Percentiles rank a stretch among this genome's conserved stretches.
phyloP scores from a whole-genome alignment of 1,140 invertebrate genomes.

The Aphelenchoides besseyi region DNA sequence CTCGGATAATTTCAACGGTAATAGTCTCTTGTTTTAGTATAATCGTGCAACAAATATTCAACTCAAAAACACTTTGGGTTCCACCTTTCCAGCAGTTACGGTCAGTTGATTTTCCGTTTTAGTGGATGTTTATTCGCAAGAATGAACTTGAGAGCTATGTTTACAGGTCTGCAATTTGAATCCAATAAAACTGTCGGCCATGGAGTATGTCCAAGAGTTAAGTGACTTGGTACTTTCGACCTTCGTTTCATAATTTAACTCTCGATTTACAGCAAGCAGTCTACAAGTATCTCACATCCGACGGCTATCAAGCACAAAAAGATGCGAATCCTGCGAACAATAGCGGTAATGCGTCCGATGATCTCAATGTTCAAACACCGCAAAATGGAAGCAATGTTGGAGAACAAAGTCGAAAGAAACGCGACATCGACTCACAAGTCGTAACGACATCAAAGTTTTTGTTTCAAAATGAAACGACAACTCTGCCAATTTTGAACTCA shows the following conservation, averaged over 20 bases:
- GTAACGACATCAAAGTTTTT: not conserved
- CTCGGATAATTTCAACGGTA: constrained; percentile 10
- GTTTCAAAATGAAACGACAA: not conserved
- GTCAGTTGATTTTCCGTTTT: not conserved
- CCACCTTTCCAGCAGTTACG: constrained; percentile 1
- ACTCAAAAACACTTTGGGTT: constrained; percentile 8
- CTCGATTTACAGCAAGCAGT: constrained; percentile 17
- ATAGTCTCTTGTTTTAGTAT: constrained; percentile 6
- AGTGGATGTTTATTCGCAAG: no score
- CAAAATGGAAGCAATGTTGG: not conserved
- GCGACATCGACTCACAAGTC: not conserved
- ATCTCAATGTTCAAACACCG: not conserved
- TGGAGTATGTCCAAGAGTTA: constrained; percentile 16
- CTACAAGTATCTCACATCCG: constrained; percentile 20
- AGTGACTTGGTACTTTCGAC: constrained; percentile 1
- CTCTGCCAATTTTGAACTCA: no score
- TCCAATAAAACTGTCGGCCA: not conserved
- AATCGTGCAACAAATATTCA: constrained; percentile 2
- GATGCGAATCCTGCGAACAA: not conserved
- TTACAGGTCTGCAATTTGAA: constrained; percentile 21
- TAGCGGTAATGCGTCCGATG: not conserved
- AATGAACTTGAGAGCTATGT: no score
- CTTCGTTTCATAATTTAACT: not conserved
- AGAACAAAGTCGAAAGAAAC: not conserved
- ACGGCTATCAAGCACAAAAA: constrained; percentile 15